Evolutionary conservation across 2,888 invertebrate species (phyloP).

Genomic region (Nezara viridula): DNA sequence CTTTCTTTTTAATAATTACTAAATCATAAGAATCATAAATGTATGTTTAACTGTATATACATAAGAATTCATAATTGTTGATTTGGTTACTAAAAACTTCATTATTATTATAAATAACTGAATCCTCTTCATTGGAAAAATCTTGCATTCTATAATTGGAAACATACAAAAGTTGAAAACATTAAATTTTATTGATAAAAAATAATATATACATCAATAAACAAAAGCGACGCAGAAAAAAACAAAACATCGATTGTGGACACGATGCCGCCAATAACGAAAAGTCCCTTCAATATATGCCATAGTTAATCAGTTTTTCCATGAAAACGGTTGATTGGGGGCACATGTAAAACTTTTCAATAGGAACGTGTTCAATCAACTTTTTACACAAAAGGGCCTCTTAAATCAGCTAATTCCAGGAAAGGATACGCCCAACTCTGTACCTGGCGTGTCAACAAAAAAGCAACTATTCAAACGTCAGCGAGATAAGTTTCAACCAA

Average conservation of each 20-base stretch:
- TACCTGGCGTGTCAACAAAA: not conserved
- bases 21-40: no score
- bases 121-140: no score
- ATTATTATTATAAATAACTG: no score
- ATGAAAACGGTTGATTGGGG: not conserved
- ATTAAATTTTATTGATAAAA: no score
- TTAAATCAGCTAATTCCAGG: slow-evolving; percentile 20
- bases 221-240: not conserved
- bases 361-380: slow-evolving; percentile 6
- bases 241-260: not conserved
- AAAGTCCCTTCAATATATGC: not conserved
- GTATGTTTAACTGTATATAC: no score
- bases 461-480: slow-evolving; percentile 12
- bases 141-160: no score
- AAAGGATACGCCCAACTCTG: not conserved
- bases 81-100: no score
- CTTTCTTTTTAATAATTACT: no score
- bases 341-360: slow-evolving; percentile 16
- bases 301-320: slow-evolving; percentile 28
- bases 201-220: not conserved
- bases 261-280: not conserved
- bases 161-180: no score
- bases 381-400: not conserved
- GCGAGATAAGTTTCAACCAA: not conserved
- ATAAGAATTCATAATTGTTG: no score